A percentile compares a stretch with the other conserved stretches of the same genome.
These are phyloP conservation scores for Dipodomys stephensi DNA, from an alignment of 2,113 vertebrate species.

Conservation along the genomic window DNA sequence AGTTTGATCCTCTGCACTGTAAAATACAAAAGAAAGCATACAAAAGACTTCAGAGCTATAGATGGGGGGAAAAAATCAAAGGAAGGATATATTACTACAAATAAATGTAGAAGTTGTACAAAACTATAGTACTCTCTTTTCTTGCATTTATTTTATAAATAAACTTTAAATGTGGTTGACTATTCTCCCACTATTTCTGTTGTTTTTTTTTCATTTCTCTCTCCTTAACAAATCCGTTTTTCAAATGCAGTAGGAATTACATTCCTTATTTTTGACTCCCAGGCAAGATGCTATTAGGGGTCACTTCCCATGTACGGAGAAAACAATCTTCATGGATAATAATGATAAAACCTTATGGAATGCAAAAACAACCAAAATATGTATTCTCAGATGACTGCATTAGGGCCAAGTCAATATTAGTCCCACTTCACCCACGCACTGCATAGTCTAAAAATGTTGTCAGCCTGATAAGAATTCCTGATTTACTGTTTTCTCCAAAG, in stretches of 20 bases:
- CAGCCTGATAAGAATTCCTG: conserved; percentile 90
- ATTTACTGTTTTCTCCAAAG: conserved; percentile 77
- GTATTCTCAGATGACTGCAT: conserved; percentile 90
- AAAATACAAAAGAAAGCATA: background rate
- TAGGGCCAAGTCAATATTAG: conserved; percentile 90
- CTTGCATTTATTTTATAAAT: conserved; percentile 39
- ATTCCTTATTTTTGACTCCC: conserved; percentile 82
- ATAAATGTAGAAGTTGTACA: background rate
- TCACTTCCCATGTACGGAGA: conserved; percentile 90
- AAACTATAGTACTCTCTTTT: background rate
- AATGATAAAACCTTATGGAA: conserved; percentile 93
- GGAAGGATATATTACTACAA: background rate
- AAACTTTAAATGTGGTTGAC: background rate
- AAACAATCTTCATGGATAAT: conserved; percentile 90
- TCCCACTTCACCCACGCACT: conserved; percentile 90
- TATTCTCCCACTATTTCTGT: background rate
- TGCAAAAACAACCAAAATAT: conserved; percentile 91
- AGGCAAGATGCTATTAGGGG: conserved; percentile 84
- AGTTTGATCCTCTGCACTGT: background rate
- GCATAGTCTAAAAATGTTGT: conserved; percentile 90
- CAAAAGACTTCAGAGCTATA: background rate
- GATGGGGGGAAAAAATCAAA: background rate
- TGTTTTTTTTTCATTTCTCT: background rate
- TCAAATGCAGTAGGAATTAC: conserved; percentile 57
- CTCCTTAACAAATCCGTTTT: conserved; percentile 59